phyloP scores from a whole-genome alignment of 2,888 invertebrate species.

The Cephus nigrinus region DNA sequence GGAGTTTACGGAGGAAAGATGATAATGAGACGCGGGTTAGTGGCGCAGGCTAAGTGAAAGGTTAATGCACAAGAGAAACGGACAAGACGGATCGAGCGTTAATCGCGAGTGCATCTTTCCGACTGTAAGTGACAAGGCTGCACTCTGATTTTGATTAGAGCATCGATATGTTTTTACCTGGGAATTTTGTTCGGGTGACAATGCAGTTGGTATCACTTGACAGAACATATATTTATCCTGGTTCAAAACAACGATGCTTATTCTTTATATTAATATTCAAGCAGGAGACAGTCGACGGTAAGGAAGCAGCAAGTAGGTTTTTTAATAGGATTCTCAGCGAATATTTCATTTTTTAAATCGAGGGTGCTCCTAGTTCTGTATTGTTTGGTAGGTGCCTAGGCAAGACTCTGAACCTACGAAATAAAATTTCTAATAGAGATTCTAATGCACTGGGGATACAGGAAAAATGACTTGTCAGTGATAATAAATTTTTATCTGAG shows the following conservation, averaged over 20 bases:
- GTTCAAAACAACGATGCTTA: not conserved
- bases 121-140: not conserved
- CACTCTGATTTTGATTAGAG: not conserved
- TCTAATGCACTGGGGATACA: not conserved
- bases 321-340: not conserved
- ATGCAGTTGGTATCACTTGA: not conserved
- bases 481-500: not conserved
- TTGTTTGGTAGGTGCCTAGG: not conserved
- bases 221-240: not conserved
- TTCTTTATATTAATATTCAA: not conserved
- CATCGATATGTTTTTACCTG: not conserved
- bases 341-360: not conserved
- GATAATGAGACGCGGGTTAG: not conserved
- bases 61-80: not conserved
- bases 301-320: not conserved
- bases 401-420: too few relatives aligned
- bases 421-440: not conserved
- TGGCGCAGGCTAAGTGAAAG: not conserved
- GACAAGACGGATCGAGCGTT: not conserved
- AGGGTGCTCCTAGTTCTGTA: not conserved
- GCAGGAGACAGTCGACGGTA: not conserved
- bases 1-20: not conserved
- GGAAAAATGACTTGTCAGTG: not conserved
- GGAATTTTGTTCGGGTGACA: not conserved
- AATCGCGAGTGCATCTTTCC: too few relatives aligned